A percentile compares a stretch with the other conserved stretches of the same genome.
These are phyloP conservation scores for Rhynchopsitta pachyrhyncha DNA, from an alignment of 2,113 vertebrate genomes.

Conservation along the genomic window DNA sequence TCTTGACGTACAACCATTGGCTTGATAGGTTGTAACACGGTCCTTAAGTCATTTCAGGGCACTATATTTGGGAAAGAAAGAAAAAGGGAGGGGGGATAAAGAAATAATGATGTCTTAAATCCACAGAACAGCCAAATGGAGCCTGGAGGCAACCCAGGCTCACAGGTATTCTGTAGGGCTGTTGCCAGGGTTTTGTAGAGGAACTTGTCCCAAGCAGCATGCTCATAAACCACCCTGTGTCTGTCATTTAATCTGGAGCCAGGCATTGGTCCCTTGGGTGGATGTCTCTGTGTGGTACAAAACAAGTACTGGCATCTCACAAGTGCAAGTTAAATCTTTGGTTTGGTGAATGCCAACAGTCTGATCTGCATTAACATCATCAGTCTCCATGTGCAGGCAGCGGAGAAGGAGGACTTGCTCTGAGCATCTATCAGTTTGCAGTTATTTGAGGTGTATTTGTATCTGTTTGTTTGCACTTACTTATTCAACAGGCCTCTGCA, in stretches of 20 bases:
- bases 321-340: neutral
- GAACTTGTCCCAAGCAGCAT: neutral
- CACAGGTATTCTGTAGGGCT: neutral
- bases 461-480: neutral
- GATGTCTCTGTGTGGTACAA: neutral
- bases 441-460: neutral
- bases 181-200: neutral
- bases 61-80: neutral
- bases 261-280: neutral
- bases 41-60: neutral
- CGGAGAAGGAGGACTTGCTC: neutral
- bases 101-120: neutral
- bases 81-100: fast-evolving
- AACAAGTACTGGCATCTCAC: neutral
- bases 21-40: neutral
- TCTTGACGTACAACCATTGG: neutral
- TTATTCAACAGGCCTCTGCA: neutral
- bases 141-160: neutral
- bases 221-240: neutral
- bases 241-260: neutral
- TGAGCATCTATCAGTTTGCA: neutral
- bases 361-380: neutral
- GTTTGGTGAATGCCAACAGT: neutral
- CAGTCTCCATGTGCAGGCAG: neutral
- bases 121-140: neutral